Evolutionary conservation across 2,888 invertebrate genomes (phyloP), one percentile per base, ranked within the genome.

Genomic region (Herminia tarsipennalis): DNA sequence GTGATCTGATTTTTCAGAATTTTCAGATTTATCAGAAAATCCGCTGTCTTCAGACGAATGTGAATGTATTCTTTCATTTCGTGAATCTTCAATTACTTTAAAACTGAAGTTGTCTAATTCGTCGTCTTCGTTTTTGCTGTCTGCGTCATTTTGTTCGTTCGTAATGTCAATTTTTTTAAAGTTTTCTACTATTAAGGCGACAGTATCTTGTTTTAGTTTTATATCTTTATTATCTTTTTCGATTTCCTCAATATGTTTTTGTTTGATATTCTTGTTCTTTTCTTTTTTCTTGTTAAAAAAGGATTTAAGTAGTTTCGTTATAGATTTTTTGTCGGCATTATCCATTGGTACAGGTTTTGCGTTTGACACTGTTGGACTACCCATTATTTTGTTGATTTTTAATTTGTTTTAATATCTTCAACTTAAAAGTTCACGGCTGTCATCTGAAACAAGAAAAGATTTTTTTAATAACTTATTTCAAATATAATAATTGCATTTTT

Each of bases 41-140:
- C 90, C 90, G 16, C 89, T 89, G 58, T 89, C 89, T 25, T 81
- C 73, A 0, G 90, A 89, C 0, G 81, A 77, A 2, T 88, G 82
- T 0, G 88, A 88, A 8, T 81, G 69, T 1, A 79, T 78, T 22
- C 86, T 76, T 1, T 68, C 69, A 1, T 58, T 60, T 40, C 64
- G 51, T 0, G 81, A 74, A 1, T 81, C 81, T 22, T 80, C 71
- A 3, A 87, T 73, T 0, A 74, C 50, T 66, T 79, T 81, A 25
- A 69, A 70, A 0, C 78, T 64, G 44, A 88, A 88, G 30, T 83
- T 76, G 0, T 71, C 59, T 0, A 80, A 49, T 58, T 86, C 85
- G 12, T 86, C 75, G 0, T 76, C 72, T 9, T 82, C 74, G 2
- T 72, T 45, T 5, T 36, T 45, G 9, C n/a, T n/a, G n/a, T 22